Conservation (phyloP, 2,888 invertebrate species). For the Leucoma salicis region DNA sequence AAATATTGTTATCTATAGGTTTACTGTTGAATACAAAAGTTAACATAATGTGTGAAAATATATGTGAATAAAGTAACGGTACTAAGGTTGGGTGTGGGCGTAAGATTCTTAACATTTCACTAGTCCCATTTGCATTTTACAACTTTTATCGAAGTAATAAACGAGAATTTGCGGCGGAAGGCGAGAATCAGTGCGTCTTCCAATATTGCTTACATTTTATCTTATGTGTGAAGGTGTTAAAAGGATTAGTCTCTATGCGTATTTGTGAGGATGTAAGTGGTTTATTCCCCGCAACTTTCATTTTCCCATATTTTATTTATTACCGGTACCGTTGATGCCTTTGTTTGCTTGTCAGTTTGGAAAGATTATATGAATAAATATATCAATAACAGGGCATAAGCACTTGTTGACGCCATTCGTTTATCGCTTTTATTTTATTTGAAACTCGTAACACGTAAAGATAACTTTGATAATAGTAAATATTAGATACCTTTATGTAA, state of each 20-base stretch:
- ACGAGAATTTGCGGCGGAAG: conserved; percentile 62
- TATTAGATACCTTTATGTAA: no score
- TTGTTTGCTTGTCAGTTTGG: no score
- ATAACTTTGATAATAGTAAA: no score
- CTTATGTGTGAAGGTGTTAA: conserved; percentile 41
- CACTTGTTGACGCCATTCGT: no score
- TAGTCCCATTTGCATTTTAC: conserved; percentile 77
- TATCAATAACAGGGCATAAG: no score
- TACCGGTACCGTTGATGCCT: no score
- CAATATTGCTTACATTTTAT: conserved; percentile 57
- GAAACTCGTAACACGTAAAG: no score
- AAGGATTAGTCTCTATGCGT: conserved; percentile 40
- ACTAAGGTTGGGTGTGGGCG: conserved; percentile 58
- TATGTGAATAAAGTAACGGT: conserved; percentile 67
- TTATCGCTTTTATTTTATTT: no score
- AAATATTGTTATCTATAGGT: conserved; percentile 28
- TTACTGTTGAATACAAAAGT: conserved; percentile 32
- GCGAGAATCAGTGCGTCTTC: conserved; percentile 55
- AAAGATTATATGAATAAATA: no score
- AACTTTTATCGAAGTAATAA: conserved; percentile 75
- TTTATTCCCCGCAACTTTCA: conserved; percentile 15
- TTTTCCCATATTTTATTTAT: no score
- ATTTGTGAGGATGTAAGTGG: conserved; percentile 33
- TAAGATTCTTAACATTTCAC: conserved; percentile 74
- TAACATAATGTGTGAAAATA: conserved; percentile 51